These are phyloP conservation scores for Eristalis tenax DNA, from an alignment of 2,888 invertebrate genomes.

Conservation along the genomic window DNA sequence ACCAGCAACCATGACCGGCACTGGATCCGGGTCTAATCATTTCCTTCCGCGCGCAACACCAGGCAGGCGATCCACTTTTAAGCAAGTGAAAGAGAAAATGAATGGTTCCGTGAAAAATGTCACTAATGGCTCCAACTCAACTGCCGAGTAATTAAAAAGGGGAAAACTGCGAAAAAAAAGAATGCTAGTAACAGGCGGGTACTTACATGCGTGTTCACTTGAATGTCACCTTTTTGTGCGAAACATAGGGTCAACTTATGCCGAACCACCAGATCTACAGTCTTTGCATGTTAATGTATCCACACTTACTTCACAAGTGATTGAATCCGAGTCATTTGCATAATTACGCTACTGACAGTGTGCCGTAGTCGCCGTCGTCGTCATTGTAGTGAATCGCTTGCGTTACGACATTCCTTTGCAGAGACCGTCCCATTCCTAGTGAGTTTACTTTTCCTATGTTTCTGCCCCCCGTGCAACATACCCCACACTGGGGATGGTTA, in stretches of 20 bases:
- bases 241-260: background rate
- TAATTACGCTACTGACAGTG: constrained; percentile 4
- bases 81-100: background rate
- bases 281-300: constrained; percentile 8
- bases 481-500: background rate
- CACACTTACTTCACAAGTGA: background rate
- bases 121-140: background rate
- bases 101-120: background rate
- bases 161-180: constrained; percentile 2
- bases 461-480: background rate
- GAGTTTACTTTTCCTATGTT: constrained; percentile 2
- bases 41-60: background rate
- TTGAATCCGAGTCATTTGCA: constrained; percentile 18
- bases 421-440: background rate
- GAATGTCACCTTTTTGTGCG: background rate
- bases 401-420: background rate
- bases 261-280: background rate
- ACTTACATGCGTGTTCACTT: constrained; percentile 1
- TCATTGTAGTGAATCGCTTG: background rate
- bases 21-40: background rate
- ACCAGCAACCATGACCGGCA: background rate
- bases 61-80: background rate
- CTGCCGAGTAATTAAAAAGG: background rate
- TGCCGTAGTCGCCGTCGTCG: background rate
- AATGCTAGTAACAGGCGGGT: too few relatives aligned